Percentiles rank a stretch among this genome's conserved stretches.
Evolutionary conservation across 2,888 invertebrate species (phyloP).

Genomic region (Athalia rosae): DNA sequence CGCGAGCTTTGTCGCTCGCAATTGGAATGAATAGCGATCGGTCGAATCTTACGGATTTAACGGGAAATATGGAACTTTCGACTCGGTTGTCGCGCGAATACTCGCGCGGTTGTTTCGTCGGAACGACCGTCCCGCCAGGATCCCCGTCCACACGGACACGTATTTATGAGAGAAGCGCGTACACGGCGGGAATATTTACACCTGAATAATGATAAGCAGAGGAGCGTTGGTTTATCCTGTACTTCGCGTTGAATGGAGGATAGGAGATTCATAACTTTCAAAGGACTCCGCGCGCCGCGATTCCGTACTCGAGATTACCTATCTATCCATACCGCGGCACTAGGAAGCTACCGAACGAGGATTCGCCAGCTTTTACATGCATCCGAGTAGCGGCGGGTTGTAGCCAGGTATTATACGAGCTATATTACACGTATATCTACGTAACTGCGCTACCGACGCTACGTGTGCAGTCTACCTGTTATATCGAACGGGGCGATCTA

Average conservation of each 20-base stretch:
- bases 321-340: not conserved
- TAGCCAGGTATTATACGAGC: too few species aligned
- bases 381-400: not conserved
- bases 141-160: too few species aligned
- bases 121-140: too few species aligned
- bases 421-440: too few species aligned
- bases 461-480: not conserved
- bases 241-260: slow-evolving; percentile 3
- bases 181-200: slow-evolving; percentile 20
- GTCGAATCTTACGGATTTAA: too few species aligned
- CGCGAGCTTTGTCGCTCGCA: too few species aligned
- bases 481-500: slow-evolving; percentile 6
- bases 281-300: slow-evolving; percentile 17
- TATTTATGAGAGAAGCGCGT: not conserved
- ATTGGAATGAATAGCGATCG: too few species aligned
- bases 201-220: slow-evolving; percentile 8
- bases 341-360: not conserved
- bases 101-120: too few species aligned
- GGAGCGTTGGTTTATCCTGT: slow-evolving; percentile 16
- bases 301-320: slow-evolving; percentile 14
- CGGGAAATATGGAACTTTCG: too few species aligned
- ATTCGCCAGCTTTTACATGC: not conserved
- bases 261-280: slow-evolving; percentile 31
- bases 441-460: not conserved
- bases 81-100: too few species aligned